phyloP scores from a whole-genome alignment of 2,888 invertebrate genomes.

The Quadroppia sp. region DNA sequence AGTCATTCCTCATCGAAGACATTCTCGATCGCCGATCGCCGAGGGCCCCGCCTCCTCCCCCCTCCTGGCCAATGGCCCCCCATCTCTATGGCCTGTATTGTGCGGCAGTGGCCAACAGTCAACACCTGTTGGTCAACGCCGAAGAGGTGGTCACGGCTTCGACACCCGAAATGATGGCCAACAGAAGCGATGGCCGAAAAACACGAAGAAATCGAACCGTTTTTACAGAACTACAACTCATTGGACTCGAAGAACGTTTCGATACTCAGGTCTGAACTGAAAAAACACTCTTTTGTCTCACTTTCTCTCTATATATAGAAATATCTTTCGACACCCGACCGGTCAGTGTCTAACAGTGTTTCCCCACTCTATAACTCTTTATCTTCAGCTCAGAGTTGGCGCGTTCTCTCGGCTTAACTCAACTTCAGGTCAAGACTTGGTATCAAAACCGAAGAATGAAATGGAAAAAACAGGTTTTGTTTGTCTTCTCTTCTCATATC shows the following conservation, averaged over 20 bases:
- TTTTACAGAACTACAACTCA: conserved; percentile 52
- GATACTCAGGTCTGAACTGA: conserved; percentile 48
- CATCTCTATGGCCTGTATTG: conserved; percentile 9
- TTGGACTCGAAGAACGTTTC: conserved; percentile 54
- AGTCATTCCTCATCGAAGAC: not conserved
- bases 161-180: too few species aligned
- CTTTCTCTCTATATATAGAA: conserved; percentile 50
- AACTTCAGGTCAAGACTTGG: conserved; percentile 57
- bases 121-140: too few species aligned
- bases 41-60: too few species aligned
- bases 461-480: conserved; percentile 55
- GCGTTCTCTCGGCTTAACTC: conserved; percentile 54
- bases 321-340: conserved; percentile 55
- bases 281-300: too few species aligned
- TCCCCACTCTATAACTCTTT: not conserved
- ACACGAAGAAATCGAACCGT: conserved; percentile 48
- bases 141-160: too few species aligned
- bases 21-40: not conserved
- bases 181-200: conserved; percentile 44
- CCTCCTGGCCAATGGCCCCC: too few species aligned
- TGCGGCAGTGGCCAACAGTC: too few species aligned
- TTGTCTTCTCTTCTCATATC: not conserved
- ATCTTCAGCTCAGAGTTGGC: conserved; percentile 52
- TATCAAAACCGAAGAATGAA: conserved; percentile 57
- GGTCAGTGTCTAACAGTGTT: conserved; percentile 44